These are phyloP conservation scores for Apodemus agrarius DNA, from an alignment of 2,797 vertebrate species.

Conservation along the genomic window DNA sequence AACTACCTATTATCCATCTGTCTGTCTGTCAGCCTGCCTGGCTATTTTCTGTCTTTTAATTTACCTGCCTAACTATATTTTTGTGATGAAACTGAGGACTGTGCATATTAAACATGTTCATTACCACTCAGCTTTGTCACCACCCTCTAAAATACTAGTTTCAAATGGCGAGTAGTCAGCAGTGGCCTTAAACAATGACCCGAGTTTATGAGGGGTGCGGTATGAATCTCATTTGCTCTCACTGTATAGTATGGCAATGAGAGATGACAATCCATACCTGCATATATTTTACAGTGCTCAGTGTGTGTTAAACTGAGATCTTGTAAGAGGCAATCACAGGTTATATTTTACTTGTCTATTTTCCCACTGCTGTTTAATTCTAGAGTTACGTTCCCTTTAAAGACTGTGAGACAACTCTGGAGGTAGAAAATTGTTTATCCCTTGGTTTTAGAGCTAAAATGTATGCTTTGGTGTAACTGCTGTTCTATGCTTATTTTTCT, in stretches of 20 bases:
- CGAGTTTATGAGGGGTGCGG: no score
- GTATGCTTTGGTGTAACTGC: fast-evolving
- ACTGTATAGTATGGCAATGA: neutral
- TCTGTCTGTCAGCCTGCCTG: neutral
- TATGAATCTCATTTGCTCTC: neutral
- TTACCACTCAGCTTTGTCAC: neutral
- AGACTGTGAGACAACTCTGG: neutral
- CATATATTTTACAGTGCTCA: neutral
- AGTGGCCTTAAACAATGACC: neutral
- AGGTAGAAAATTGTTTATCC: neutral
- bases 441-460: neutral
- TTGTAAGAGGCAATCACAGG: neutral
- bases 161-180: neutral
- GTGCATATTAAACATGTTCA: neutral
- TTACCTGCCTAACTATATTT: neutral
- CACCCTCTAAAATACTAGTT: neutral
- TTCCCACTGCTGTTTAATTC: neutral
- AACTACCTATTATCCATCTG: neutral
- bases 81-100: neutral
- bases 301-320: neutral
- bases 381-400: neutral
- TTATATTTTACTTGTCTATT: neutral
- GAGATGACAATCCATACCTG: neutral
- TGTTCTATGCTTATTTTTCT: neutral
- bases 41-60: neutral